phyloP scores from a whole-genome alignment of 2,113 vertebrate species.

The Ivindomyrus marchei region DNA sequence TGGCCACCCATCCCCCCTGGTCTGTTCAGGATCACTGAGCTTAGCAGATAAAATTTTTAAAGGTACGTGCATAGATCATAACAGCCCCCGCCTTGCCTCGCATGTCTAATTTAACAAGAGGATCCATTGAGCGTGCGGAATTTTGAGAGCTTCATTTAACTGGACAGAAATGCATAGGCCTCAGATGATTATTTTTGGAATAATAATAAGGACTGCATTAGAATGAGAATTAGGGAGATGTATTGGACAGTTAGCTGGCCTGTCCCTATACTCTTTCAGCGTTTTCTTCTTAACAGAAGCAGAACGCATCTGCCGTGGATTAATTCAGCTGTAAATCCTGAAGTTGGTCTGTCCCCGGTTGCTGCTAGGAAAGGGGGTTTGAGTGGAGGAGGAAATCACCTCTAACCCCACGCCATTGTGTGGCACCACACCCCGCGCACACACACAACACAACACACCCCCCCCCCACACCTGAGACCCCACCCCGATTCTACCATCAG shows the following conservation, averaged over 20 bases:
- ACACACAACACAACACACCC: background rate
- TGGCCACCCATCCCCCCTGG: background rate
- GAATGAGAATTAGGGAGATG: slow-evolving; percentile 34
- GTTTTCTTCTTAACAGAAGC: slow-evolving; percentile 26
- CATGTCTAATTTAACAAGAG: slow-evolving; percentile 24
- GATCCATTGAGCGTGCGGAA: slow-evolving; percentile 20
- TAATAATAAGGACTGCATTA: slow-evolving; percentile 40
- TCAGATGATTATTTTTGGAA: slow-evolving; percentile 40
- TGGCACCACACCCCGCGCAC: too few relatives aligned
- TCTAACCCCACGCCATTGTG: background rate
- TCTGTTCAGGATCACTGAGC: slow-evolving; percentile 6
- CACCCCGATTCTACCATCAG: background rate
- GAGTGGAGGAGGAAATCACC: background rate
- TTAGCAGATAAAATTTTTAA: slow-evolving; percentile 21
- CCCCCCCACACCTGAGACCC: background rate
- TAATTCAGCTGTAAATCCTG: slow-evolving; percentile 27
- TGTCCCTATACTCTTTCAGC: slow-evolving; percentile 5
- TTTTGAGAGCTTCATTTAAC: slow-evolving; percentile 29
- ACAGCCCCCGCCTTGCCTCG: background rate
- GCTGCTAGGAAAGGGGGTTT: too few relatives aligned
- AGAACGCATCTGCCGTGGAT: slow-evolving; percentile 32
- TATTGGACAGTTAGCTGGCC: slow-evolving; percentile 26
- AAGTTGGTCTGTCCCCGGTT: background rate
- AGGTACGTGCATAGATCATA: slow-evolving; percentile 16
- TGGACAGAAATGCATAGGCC: slow-evolving; percentile 19